Evolutionary conservation across 2,113 vertebrate species (phyloP).

Genomic region (Sapayoa aenigma): DNA sequence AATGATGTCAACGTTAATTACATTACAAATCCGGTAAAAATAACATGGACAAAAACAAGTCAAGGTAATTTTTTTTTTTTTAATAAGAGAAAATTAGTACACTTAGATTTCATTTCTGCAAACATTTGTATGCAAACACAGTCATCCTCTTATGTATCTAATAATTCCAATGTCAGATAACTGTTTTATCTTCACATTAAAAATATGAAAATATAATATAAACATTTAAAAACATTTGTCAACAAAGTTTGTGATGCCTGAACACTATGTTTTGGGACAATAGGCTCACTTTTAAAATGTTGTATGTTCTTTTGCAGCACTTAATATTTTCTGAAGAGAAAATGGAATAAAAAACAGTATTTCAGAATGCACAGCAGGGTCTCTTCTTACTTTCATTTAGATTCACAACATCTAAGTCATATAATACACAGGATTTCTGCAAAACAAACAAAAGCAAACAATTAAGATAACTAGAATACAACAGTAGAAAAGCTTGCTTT

Average conservation of each 20-base stretch:
- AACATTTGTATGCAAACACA: not conserved
- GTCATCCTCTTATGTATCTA: not conserved
- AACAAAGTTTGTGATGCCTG: not conserved
- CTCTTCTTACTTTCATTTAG: conserved; percentile 51
- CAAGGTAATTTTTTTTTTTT: not conserved
- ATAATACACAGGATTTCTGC: conserved; percentile 45
- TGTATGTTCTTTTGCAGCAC: not conserved
- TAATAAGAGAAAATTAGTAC: conserved; percentile 13
- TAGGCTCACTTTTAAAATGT: not conserved
- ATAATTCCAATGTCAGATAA: not conserved
- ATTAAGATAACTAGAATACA: not conserved
- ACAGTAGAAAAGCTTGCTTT: not conserved
- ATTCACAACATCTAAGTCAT: conserved; percentile 55
- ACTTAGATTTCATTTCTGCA: not conserved
- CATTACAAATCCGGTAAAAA: not conserved
- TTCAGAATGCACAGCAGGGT: conserved; percentile 62
- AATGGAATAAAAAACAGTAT: not conserved
- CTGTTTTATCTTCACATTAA: not conserved
- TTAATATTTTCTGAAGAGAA: not conserved
- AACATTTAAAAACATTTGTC: conserved; percentile 5
- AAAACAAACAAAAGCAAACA: conserved; percentile 38
- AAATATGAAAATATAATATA: conserved; percentile 38
- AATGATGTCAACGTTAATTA: not conserved
- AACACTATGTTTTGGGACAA: not conserved
- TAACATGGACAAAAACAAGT: not conserved